Base-by-base conservation (phyloP, 2,888 invertebrate genomes). In the Tinea trinotella region DNA sequence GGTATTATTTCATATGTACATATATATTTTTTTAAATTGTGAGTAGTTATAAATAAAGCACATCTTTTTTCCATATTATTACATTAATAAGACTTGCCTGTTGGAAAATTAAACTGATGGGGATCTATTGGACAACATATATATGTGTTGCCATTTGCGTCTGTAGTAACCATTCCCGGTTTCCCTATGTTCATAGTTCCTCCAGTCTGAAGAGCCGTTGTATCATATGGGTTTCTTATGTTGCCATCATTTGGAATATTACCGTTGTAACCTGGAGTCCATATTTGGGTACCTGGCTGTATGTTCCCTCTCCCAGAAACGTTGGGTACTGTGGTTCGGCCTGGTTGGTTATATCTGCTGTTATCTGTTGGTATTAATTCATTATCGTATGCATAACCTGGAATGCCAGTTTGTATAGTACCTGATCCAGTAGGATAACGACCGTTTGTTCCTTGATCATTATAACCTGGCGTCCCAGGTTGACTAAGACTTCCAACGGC, bases 51-150 rank as follows among this genome's bases (percentile, higher is more conserved):
- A n/a, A n/a, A 7, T 22, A 22, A 5, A 7, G 7, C 22, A 22
- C 22, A 22, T 22, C 7, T 7, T 5, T 22, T 5, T 22, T 22
- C 7, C 7, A 30, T 30, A 30, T 30, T 30, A 30, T 30, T n/a
- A 30, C 2, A 7, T n/a, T 4, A 40, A 2, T 15, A 19, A 3
- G 19, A 17, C 17, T 15, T 46, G 19, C 46, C 46, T 46, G 46
- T 12, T 15, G 7, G 15, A 10, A 30, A n/a, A 18, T 17, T 17
- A 48, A 19, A 12, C 50, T 24, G 50, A 22, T 22, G n/a, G 22
- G 50, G 50, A 24, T 50, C 17, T 18, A 50, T 30, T 19, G 30
- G 13, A 10, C 54, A 46, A 44, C 50, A 50, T 12, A 50, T 19
- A 22, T 24, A 50, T 12, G 24, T 24, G 13, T 24, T 13, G 4